Base-by-base conservation (phyloP, 1,140 invertebrate genomes). In the Idris sp. region DNA sequence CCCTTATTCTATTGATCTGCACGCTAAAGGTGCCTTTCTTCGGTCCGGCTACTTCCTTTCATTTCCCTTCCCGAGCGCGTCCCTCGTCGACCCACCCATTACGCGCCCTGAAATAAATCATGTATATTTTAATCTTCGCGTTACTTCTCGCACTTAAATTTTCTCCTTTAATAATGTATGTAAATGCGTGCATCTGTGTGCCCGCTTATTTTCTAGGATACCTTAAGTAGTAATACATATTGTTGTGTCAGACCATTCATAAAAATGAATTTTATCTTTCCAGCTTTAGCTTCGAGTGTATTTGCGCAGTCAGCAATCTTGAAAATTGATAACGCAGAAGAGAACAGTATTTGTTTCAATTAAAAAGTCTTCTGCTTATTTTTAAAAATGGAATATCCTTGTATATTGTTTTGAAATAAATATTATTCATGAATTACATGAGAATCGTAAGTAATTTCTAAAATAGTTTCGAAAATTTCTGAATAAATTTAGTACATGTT, bases 1-100 rank as follows among this genome's bases (percentile, higher is more conserved):
- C 81, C 81, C 79, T 79, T 74, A 75, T 84, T 86, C 80, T 86
- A 86, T 85, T 83, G 84, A 84, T 85, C 84, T 81, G 67, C 67
- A 73, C 11, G 79, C 81, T 82, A 82, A 84, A 81, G 76, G 76
- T 81, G 72, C 71, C 78, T 82, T 86, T 83, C 86, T 87, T 86
- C 79, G 68, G 74, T 78, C 79, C 72, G 65, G 71, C 64, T 59
- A 68, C 54, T 61, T 54, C 67, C 62, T 58, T 68, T 77, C 62
- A 51, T 36, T 53, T 56, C 61, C 69, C 74, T 61, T 65, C 6
- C 74, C 61, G 58, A 33, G 68, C 69, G 67, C 75, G 58, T 65
- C 65, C 53, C 36, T 46, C 41, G 40, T 3, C 38, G 49, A 26
- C 58, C 64, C 41, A 30, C 53, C 49, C 58, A 58, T 56, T 78